Percentiles rank a stretch among this genome's conserved stretches.
Conservation (phyloP, 2,113 vertebrate species). For the Aspidoscelis tigris region DNA sequence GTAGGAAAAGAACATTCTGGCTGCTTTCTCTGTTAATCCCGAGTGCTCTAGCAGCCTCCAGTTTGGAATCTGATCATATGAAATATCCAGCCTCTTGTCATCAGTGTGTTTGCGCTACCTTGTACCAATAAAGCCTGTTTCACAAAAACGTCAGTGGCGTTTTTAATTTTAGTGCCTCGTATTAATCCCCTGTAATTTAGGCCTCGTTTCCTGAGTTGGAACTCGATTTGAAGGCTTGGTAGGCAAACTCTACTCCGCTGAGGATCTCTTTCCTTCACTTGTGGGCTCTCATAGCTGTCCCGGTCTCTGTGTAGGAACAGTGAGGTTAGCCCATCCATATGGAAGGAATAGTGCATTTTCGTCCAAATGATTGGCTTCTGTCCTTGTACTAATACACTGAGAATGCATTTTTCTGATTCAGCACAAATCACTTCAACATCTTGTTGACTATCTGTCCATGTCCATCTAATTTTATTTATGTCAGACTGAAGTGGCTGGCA, state of each 20-base stretch:
- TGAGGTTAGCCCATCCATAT: not conserved
- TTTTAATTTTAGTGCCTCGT: not conserved
- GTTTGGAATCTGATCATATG: not conserved
- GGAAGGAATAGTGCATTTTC: not conserved
- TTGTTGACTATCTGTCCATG: no score
- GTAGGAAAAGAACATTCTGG: not conserved
- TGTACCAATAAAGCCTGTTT: conserved; percentile 47
- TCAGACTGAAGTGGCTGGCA: no score
- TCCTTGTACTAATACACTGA: no score
- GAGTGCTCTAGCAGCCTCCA: not conserved
- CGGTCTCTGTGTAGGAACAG: not conserved
- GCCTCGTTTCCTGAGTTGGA: not conserved
- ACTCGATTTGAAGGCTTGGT: not conserved
- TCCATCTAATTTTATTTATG: no score
- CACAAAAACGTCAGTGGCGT: not conserved
- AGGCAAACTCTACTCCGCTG: not conserved
- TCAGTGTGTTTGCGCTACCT: conserved; percentile 34
- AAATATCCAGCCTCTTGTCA: not conserved
- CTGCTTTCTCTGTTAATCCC: not conserved
- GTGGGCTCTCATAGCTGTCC: not conserved
- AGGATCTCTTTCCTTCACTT: not conserved
- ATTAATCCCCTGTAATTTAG: not conserved
- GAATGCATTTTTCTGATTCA: no score
- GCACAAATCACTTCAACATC: no score
- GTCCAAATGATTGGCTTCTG: not conserved